phyloP scores from a whole-genome alignment of 2,113 vertebrate species.

The Xenus cinereus region DNA sequence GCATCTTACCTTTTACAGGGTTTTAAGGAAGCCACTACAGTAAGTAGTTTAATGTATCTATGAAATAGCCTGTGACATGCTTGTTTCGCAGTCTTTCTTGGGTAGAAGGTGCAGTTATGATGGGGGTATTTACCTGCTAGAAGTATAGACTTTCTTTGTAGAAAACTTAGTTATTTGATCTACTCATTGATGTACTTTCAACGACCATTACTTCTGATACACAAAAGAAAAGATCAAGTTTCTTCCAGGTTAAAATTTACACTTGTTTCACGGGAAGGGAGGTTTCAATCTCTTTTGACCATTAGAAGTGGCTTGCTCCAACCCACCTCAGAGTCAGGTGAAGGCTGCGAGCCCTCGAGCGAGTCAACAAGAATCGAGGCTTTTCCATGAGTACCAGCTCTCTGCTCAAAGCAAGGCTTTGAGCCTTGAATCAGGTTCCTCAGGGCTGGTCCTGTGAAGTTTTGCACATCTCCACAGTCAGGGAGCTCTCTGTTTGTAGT shows the following conservation, averaged over 20 bases:
- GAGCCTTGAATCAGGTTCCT: background rate
- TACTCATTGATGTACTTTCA: background rate
- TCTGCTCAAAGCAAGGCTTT: background rate
- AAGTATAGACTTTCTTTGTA: background rate
- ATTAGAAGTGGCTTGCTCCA: background rate
- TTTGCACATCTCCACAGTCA: background rate
- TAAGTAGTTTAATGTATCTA: background rate
- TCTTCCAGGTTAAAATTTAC: background rate
- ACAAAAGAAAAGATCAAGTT: background rate
- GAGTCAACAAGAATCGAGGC: background rate
- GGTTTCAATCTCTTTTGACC: background rate
- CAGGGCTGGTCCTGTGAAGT: background rate
- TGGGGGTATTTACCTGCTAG: background rate
- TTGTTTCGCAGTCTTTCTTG: background rate
- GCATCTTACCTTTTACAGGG: background rate
- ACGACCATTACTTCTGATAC: background rate
- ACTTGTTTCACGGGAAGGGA: background rate
- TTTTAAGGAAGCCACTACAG: background rate
- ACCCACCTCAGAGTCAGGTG: background rate
- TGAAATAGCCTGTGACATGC: background rate
- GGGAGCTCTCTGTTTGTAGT: background rate
- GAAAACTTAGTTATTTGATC: background rate
- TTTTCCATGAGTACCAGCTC: background rate
- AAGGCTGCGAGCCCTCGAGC: fast-evolving
- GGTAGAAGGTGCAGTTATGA: background rate